Conservation (phyloP, 2,888 invertebrate species). For the Thalpophila matura region DNA sequence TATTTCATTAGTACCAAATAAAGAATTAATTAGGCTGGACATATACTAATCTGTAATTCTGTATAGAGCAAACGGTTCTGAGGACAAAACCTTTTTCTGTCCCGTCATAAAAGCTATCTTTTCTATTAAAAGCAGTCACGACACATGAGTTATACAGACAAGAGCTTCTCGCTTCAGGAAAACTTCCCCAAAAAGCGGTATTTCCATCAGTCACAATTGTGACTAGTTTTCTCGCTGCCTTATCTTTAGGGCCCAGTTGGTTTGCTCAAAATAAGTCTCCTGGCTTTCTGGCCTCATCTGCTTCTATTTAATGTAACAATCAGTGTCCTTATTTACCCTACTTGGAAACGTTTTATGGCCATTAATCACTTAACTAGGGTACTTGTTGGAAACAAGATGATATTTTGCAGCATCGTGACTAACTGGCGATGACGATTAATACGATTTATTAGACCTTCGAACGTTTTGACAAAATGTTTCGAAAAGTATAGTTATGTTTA, state of each 20-base stretch:
- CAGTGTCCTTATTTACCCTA: slow-evolving; percentile 1
- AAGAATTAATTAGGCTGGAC: neutral
- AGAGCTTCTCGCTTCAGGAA: slow-evolving; percentile 21
- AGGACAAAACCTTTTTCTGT: neutral
- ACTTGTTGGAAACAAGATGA: no score
- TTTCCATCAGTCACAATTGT: slow-evolving; percentile 33
- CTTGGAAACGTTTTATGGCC: neutral
- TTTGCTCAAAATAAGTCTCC: slow-evolving; percentile 16
- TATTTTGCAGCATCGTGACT: no score
- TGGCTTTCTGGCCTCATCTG: slow-evolving; percentile 7
- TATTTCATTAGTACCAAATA: slow-evolving; percentile 5
- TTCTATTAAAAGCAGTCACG: slow-evolving; percentile 3
- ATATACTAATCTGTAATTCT: no score
- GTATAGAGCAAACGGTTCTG: neutral
- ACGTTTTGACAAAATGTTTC: no score
- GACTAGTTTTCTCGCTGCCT: slow-evolving; percentile 35
- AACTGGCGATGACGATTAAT: no score
- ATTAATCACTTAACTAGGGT: neutral
- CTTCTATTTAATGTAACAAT: neutral
- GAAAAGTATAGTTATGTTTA: neutral
- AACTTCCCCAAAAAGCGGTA: slow-evolving; percentile 9
- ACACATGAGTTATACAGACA: slow-evolving; percentile 12
- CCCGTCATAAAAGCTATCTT: neutral
- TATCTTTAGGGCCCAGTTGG: slow-evolving; percentile 46
- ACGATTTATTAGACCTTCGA: no score